Base-by-base conservation (phyloP, 2,797 vertebrate genomes). In the Acanthurus tractus region DNA sequence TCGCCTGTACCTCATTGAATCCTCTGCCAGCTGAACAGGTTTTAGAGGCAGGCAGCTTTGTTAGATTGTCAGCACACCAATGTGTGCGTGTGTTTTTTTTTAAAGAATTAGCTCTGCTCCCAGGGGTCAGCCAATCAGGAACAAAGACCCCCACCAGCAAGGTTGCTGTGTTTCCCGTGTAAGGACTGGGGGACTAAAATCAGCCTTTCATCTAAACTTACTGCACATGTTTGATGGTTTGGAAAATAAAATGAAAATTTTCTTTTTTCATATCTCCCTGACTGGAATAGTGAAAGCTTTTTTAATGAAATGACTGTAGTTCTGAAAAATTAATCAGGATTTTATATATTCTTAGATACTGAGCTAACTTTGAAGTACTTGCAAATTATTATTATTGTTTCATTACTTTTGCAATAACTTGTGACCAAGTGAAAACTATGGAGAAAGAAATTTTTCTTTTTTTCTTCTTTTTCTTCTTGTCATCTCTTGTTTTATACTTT, bases 1-100 rank as follows among this genome's bases (percentile, higher is more conserved):
- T 86, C 44, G 7, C 66, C 78, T 83, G 53, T 70, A 76, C 66
- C 59, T 84, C 65, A 67, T 14, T 83, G 76, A 85, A 72, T 82
- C n/a, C 10, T n/a, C 9, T 23, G 46, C 62, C 54, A 62, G 42
- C 68, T 78, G 65, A 86, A 83, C 50, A 72, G 70, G 53, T 75
- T 82, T 77, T 62, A 66, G 63, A 58, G 54, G 34, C 63, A 77
- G 38, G 38, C 70, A 40, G 65, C 61, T 86, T 79, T 79, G 66
- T 75, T 62, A 56, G 73, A 79, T 61, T 75, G 70, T 78, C 73
- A 69, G 45, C 58, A 70, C 69, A 77, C 64, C 78, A 70, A 49
- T 50, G 59, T 70, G 45, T 66, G 59, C 66, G 45, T 66, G 38
- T 40, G 8, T 40, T 58, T 59, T 65, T 52, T 23, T 72, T 50